Evolutionary conservation across 2,797 vertebrate genomes (phyloP).

Genomic region (Enteromius radiatus): DNA sequence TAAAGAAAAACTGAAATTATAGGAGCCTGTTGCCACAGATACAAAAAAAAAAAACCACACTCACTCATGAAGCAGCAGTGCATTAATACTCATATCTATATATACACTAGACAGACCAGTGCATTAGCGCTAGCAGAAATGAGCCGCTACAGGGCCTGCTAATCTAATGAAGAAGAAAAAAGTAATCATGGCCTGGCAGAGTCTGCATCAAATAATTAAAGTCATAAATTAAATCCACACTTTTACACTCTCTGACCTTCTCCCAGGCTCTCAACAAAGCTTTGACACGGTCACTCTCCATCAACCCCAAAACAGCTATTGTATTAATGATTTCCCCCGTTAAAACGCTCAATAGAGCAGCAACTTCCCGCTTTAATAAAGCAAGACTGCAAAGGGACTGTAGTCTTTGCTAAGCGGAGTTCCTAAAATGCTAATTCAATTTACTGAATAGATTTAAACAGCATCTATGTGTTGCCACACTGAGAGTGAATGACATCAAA

Average conservation of each 20-base stretch:
- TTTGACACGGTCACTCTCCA: conserved; percentile 22
- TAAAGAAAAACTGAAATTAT: neutral
- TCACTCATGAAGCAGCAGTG: neutral
- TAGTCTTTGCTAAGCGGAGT: neutral
- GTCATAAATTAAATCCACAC: conserved; percentile 45
- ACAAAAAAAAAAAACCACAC: neutral
- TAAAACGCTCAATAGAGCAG: conserved; percentile 29
- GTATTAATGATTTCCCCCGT: conserved; percentile 40
- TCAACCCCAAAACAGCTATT: conserved; percentile 43
- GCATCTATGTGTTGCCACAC: conserved; percentile 9
- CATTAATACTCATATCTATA: conserved; percentile 32
- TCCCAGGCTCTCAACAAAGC: conserved; percentile 32
- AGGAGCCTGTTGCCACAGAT: neutral
- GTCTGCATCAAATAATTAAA: conserved; percentile 47
- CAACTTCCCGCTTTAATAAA: conserved; percentile 24
- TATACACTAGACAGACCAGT: conserved; percentile 19
- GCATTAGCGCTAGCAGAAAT: conserved; percentile 36
- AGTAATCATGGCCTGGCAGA: conserved; percentile 35
- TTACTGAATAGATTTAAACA: conserved; percentile 19
- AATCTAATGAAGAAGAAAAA: conserved; percentile 43
- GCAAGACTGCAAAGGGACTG: neutral
- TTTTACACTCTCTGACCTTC: conserved; percentile 41
- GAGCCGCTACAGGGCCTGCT: conserved; percentile 39
- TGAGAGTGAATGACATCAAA: conserved; percentile 37
- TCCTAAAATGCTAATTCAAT: conserved; percentile 40